Conservation (phyloP, 1,140 invertebrate species). For the Musca domestica region DNA sequence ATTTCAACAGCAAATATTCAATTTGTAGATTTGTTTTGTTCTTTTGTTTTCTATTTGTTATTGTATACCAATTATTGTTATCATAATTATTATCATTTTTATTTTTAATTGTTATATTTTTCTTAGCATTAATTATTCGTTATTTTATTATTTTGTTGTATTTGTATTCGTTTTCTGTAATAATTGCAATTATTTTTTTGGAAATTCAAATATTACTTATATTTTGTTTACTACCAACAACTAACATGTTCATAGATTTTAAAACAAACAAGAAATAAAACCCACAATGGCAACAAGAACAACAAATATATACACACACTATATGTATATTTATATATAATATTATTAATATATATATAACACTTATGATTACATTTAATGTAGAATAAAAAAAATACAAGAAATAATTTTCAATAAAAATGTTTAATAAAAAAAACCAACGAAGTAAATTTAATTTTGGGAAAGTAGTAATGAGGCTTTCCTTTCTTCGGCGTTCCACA, state of each 20-base stretch:
- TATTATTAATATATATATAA: constrained; percentile 1
- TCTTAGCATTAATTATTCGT: too few relatives aligned
- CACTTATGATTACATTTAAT: constrained; percentile 22
- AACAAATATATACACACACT: background rate
- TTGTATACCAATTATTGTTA: background rate
- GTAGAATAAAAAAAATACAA: background rate
- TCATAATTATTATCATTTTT: background rate
- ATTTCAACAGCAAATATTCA: too few relatives aligned
- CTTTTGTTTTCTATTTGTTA: too few relatives aligned
- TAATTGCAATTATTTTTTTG: background rate
- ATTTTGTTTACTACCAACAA: background rate
- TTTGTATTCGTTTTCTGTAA: background rate
- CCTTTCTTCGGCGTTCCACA: too few relatives aligned
- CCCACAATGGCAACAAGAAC: background rate
- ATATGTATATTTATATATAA: background rate
- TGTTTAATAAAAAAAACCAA: constrained; percentile 6
- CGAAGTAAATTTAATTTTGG: background rate
- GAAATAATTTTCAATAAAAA: constrained; percentile 8
- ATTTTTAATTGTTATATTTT: too few relatives aligned
- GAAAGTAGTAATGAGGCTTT: background rate
- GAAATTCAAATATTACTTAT: background rate
- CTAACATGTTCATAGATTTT: background rate
- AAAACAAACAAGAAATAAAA: background rate
- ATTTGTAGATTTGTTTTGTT: too few relatives aligned
- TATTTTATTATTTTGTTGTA: too few relatives aligned